These are phyloP conservation scores for Gymnobelideus leadbeateri DNA, from an alignment of 2,113 vertebrate species.

Conservation along the genomic window DNA sequence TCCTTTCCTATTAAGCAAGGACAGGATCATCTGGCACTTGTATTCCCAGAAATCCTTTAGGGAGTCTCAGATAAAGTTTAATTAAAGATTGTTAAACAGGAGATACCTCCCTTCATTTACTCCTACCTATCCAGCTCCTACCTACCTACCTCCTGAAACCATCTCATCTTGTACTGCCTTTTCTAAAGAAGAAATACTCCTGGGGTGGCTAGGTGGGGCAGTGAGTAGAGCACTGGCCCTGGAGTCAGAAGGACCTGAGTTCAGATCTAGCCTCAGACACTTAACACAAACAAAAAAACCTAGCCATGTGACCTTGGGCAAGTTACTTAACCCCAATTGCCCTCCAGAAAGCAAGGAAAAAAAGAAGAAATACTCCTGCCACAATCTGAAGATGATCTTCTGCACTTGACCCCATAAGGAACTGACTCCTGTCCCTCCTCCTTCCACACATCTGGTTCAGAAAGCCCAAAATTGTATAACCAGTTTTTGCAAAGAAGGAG, in stretches of 20 bases:
- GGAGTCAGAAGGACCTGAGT: too few species aligned
- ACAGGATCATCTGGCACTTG: background rate
- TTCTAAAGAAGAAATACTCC: too few species aligned
- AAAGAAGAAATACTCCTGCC: background rate
- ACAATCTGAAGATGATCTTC: background rate
- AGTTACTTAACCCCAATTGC: too few species aligned
- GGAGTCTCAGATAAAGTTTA: background rate
- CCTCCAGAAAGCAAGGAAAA: too few species aligned
- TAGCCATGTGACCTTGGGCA: too few species aligned
- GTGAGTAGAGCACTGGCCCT: too few species aligned
- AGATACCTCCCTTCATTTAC: background rate
- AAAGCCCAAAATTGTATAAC: background rate
- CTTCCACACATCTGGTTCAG: background rate
- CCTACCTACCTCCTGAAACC: background rate
- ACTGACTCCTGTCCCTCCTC: background rate
- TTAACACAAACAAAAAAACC: too few species aligned
- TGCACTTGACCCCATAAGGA: background rate
- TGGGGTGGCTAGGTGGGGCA: too few species aligned
- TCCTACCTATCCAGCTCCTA: background rate
- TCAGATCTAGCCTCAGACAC: too few species aligned
- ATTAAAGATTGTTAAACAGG: background rate
- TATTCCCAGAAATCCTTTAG: background rate
- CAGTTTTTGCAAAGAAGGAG: background rate
- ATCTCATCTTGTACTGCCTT: background rate
- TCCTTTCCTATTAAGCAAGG: background rate